These are phyloP conservation scores for Torymus auratus DNA, from an alignment of 2,888 invertebrate genomes.

Conservation along the genomic window DNA sequence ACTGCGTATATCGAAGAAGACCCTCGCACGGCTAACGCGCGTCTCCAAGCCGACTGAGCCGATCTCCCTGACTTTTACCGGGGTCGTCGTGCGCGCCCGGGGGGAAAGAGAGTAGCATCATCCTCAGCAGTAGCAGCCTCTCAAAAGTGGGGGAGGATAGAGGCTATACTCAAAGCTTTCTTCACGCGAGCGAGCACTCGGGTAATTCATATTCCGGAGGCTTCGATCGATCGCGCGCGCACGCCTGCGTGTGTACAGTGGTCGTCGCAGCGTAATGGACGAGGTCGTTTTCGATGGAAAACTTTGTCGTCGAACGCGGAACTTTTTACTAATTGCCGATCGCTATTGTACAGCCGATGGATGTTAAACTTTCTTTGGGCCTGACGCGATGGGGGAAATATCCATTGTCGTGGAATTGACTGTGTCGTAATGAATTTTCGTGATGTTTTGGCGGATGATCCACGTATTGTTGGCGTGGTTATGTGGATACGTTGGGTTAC, in stretches of 20 bases:
- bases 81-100: slow-evolving; percentile 13
- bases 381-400: too few relatives aligned
- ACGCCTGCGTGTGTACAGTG: not conserved
- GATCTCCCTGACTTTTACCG: slow-evolving; percentile 47
- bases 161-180: slow-evolving; percentile 1
- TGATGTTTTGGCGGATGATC: too few relatives aligned
- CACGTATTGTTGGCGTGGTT: too few relatives aligned
- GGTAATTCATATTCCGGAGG: slow-evolving; percentile 35
- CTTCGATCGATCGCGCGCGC: not conserved
- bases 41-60: slow-evolving; percentile 36
- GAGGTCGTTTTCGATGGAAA: slow-evolving; percentile 22
- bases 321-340: slow-evolving; percentile 2
- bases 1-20: too few relatives aligned
- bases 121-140: slow-evolving; percentile 3
- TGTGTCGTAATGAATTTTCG: too few relatives aligned
- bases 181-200: not conserved
- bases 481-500: too few relatives aligned
- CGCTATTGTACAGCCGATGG: too few relatives aligned
- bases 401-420: too few relatives aligned
- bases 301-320: not conserved
- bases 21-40: not conserved
- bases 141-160: slow-evolving; percentile 46
- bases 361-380: too few relatives aligned
- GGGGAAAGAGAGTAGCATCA: not conserved
- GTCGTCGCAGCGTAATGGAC: not conserved